phyloP scores from a whole-genome alignment of 2,113 vertebrate species.

The Alethe diademata region DNA sequence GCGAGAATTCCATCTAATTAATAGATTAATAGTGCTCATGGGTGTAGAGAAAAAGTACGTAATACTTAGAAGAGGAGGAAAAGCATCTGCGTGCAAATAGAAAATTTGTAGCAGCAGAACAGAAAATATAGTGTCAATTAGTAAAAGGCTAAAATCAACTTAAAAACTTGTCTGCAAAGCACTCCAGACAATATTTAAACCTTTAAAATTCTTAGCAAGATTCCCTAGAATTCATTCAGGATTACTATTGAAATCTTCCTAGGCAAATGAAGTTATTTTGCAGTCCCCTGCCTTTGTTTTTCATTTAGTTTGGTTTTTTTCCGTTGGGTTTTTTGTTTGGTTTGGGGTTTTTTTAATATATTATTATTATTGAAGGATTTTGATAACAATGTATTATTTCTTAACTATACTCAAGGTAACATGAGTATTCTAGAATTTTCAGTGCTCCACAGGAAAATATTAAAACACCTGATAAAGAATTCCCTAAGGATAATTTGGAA shows the following conservation, averaged over 20 bases:
- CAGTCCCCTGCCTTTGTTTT: not conserved
- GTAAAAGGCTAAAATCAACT: not conserved
- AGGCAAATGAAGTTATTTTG: not conserved
- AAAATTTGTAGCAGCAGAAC: not conserved
- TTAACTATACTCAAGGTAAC: not conserved
- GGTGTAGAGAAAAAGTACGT: not conserved
- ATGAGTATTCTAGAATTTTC: constrained; percentile 13
- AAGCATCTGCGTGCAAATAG: not conserved
- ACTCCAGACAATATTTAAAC: not conserved
- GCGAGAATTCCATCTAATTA: not conserved
- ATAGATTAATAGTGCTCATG: not conserved
- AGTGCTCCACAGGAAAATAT: constrained; percentile 10
- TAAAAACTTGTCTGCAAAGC: not conserved
- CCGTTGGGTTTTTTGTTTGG: too few species aligned
- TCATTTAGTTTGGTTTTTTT: not conserved
- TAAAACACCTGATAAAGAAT: not conserved
- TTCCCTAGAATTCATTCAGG: not conserved
- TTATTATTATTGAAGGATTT: not conserved
- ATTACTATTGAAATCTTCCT: not conserved
- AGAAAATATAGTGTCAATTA: not conserved
- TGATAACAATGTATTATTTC: not conserved
- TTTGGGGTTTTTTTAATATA: not conserved
- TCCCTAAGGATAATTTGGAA: not conserved
- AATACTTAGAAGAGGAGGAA: not conserved
- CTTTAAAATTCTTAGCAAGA: not conserved